Base-by-base conservation (phyloP, 2,888 invertebrate genomes). In the Andrena minutula region DNA sequence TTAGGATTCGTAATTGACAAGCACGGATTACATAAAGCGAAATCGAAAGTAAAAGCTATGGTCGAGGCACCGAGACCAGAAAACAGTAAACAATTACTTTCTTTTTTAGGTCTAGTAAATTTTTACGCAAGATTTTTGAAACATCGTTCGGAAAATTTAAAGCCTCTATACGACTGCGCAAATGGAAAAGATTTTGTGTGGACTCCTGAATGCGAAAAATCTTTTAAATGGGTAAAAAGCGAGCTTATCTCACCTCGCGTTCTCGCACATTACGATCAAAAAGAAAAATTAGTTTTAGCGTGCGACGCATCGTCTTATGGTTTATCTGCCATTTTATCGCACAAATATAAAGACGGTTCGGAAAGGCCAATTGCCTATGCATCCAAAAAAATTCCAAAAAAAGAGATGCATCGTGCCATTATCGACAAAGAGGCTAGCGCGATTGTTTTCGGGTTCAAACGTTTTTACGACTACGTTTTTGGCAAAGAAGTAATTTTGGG, bases 121-220 rank as follows among this genome's bases (percentile, higher is more conserved):
- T 93, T 90, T 82, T 93, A 93, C 79, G 84, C 89, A 2, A 89
- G 88, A 78, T 93, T 93, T 82, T 76, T 93, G 0, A 82, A 83
- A 51, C 86, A 90, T 51, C 78, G 91, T 60, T 71, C 91, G 5
- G 58, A 35, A 3, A 86, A 87, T 53, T 75, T 89, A 2, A 79
- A 82, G 28, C 89, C 92, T 23, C 68, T 92, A 4, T 89, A 91
- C 60, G 75, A 83, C 0, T 65, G 23, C 3, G 16, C 23, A 6
- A 23, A 75, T 32, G 77, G 86, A 8, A 77, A 60, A n/a, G 69
- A 81, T 16, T 89, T 85, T 28, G 53, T 61, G 1, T 93, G 92
- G 91, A 75, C 73, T 12, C 71, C 75, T 0, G 74, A 82, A 6
- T 90, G 16, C 10, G 41, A 64, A 7, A 3, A 6, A 7, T 72